Evolutionary conservation across 2,797 vertebrate species (phyloP), one percentile per base, ranked within the genome.

Genomic region (Platyrinchus mystaceus): DNA sequence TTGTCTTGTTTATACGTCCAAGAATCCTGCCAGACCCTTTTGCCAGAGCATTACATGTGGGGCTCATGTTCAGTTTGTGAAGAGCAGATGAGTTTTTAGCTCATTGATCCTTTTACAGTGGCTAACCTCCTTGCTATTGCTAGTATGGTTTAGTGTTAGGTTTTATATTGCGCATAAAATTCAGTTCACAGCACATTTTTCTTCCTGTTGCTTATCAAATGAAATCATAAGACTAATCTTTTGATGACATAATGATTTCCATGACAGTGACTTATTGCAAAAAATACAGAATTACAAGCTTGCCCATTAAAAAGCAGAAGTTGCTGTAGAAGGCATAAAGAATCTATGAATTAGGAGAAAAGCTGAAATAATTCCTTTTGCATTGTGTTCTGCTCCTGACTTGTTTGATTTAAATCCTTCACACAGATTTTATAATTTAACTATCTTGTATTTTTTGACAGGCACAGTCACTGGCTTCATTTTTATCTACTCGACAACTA

Each of bases 401-500:
- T 75, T 64, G 14, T 46, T 76, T 0, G 0, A 11, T 88, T 67
- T 70, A 64, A 91, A 79, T 70, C 43, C 22, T 20, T 63, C 21
- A 14, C 19, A 83, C 2, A 12, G 43, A 76, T 60, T 17, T 89
- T 58, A 52, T 91, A 94, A 97, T 92, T 74, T 41, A 95, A 52
- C 53, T 79, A 4, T 84, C n/a, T 81, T 80, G 23, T 96, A 14
- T 71, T 95, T 91, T 89, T 93, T 64, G 66, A 75, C 96, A 99
- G 99, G 98, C 98, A 1, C 98, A 99, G 66, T 99, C 99, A 22
- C 96, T 99, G 96, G 99, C 99, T 67, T 98, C 99, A 0, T 99
- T 99, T 64, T 98, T 99, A 71, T 99, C 99, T 55, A 99, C 99
- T 84, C 98, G 99, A 64, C 99, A 99, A 68, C 97, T 99, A 20